These are phyloP conservation scores for Malurus elegans DNA, from an alignment of 2,113 vertebrate species.

Conservation along the genomic window DNA sequence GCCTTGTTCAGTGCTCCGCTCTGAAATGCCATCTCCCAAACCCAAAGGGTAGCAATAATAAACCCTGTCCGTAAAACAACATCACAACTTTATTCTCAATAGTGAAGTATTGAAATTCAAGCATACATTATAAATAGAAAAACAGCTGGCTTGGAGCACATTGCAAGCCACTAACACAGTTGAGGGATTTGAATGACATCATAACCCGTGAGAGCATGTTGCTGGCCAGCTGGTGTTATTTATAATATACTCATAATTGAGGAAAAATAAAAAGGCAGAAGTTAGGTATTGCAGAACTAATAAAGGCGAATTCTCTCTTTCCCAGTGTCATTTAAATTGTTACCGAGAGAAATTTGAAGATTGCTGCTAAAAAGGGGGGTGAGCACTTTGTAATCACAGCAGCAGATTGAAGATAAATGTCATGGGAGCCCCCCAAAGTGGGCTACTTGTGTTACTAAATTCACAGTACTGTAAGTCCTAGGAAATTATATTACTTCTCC, in stretches of 20 bases:
- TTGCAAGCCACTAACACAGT: slow-evolving; percentile 71
- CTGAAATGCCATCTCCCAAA: slow-evolving; percentile 43
- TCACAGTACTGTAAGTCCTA: slow-evolving; percentile 30
- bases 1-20: not conserved
- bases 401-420: not conserved
- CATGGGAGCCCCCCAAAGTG: not conserved
- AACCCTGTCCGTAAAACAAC: slow-evolving; percentile 42
- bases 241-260: slow-evolving; percentile 73
- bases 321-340: not conserved
- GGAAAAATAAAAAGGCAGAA: slow-evolving; percentile 53
- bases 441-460: not conserved
- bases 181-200: slow-evolving; percentile 79
- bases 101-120: slow-evolving; percentile 65
- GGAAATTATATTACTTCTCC: slow-evolving; percentile 47
- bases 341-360: not conserved
- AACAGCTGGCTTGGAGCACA: slow-evolving; percentile 76
- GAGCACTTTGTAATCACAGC: not conserved
- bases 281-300: slow-evolving; percentile 48
- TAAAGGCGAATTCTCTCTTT: not conserved
- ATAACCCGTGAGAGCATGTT: slow-evolving; percentile 76
- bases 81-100: slow-evolving; percentile 54
- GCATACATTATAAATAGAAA: slow-evolving; percentile 78
- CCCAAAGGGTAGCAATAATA: slow-evolving; percentile 36
- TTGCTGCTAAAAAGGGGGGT: not conserved
- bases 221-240: slow-evolving; percentile 78